A percentile compares a stretch with the other conserved stretches of the same genome.
These are phyloP conservation scores for Spodoptera picta DNA, from an alignment of 2,888 invertebrate species.

Conservation along the genomic window DNA sequence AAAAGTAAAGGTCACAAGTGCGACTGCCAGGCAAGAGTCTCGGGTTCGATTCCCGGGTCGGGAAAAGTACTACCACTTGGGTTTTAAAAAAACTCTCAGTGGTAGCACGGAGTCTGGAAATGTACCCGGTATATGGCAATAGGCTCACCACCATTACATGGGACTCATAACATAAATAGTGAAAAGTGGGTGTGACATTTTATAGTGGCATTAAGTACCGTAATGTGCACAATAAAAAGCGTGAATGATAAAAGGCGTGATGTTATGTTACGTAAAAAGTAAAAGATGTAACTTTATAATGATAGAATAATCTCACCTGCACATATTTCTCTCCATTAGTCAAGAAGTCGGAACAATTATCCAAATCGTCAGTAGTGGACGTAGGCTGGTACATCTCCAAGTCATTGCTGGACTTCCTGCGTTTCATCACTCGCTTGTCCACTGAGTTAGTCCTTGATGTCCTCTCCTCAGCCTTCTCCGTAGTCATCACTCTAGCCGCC, in stretches of 20 bases:
- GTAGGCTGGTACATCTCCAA: slow-evolving; percentile 85
- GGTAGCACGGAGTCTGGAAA: no score
- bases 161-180: neutral
- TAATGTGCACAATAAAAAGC: no score
- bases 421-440: slow-evolving; percentile 74
- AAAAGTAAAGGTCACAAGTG: no score
- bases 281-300: neutral
- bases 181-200: neutral
- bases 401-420: slow-evolving; percentile 82
- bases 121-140: no score
- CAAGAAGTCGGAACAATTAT: slow-evolving; percentile 75
- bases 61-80: no score
- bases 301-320: slow-evolving; percentile 68
- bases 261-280: no score
- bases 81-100: no score
- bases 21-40: no score
- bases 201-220: no score
- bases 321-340: slow-evolving; percentile 80
- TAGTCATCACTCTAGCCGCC: slow-evolving; percentile 83
- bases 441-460: slow-evolving; percentile 66
- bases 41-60: no score
- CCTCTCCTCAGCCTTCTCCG: slow-evolving; percentile 72
- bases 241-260: no score
- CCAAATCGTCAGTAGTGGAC: slow-evolving; percentile 83
- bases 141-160: no score